Percentiles rank a stretch among this genome's conserved stretches.
These are phyloP conservation scores for Cynocephalus volans DNA, from an alignment of 2,113 vertebrate species.

Conservation along the genomic window DNA sequence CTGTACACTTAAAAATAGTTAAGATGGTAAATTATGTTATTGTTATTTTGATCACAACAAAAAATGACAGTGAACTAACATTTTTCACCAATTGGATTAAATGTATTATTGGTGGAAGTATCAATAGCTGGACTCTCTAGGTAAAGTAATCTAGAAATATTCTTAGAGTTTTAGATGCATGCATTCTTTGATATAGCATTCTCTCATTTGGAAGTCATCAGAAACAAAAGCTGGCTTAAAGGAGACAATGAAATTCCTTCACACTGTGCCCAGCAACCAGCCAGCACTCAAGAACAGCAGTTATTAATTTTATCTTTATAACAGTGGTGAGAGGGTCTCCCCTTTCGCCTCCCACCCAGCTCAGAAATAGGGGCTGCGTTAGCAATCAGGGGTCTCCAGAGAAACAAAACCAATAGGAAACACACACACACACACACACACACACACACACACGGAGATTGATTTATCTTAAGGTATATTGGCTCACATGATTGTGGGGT, in stretches of 20 bases:
- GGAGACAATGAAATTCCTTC: not conserved
- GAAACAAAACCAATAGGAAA: not conserved
- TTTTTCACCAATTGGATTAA: not conserved
- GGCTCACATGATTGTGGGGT: fast-evolving
- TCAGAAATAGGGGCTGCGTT: not conserved
- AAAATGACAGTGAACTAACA: not conserved
- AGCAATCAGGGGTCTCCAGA: not conserved
- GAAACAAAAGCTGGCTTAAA: not conserved
- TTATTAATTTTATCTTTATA: fast-evolving
- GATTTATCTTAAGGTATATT: too few relatives aligned
- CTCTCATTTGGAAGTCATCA: not conserved
- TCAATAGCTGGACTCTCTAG: not conserved
- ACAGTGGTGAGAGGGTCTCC: not conserved
- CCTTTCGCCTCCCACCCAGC: not conserved
- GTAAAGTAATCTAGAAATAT: not conserved
- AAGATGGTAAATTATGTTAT: not conserved
- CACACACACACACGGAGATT: not conserved
- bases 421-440: not conserved
- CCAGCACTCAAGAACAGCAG: fast-evolving
- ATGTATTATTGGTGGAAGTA: not conserved
- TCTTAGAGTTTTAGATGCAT: fast-evolving
- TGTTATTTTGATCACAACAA: not conserved
- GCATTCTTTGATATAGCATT: not conserved
- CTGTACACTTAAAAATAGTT: not conserved
- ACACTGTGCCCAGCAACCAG: not conserved